phyloP scores from a whole-genome alignment of 2,113 vertebrate species.

The Hucho hucho region DNA sequence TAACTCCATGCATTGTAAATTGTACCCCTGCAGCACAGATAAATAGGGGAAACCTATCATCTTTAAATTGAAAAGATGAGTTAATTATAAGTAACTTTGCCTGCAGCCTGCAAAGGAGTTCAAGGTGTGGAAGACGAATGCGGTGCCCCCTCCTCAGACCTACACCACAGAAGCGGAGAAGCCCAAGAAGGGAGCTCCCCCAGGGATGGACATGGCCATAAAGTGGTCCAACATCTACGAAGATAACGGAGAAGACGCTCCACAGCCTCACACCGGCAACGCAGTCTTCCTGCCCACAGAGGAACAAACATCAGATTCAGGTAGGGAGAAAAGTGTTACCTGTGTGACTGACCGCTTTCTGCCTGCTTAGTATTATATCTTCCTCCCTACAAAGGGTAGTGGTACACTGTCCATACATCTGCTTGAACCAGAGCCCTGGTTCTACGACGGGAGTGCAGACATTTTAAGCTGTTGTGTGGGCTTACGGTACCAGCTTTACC shows the following conservation, averaged over 20 bases:
- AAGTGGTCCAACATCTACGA: conserved; percentile 98
- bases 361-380: no score
- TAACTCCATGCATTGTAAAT: no score
- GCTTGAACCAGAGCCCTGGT: not conserved
- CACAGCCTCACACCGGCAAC: conserved; percentile 67
- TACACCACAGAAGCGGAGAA: conserved; percentile 83
- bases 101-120: conserved; percentile 86
- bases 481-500: no score
- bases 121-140: conserved; percentile 87
- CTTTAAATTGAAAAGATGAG: no score
- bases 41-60: no score
- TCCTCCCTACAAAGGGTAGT: no score
- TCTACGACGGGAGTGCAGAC: no score
- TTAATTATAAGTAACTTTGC: not conserved
- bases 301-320: conserved; percentile 73
- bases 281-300: conserved; percentile 77
- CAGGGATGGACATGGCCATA: conserved; percentile 93
- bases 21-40: no score
- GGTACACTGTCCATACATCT: no score
- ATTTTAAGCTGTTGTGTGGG: no score
- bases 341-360: no score
- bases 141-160: conserved; percentile 86
- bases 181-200: conserved; percentile 74
- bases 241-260: conserved; percentile 94
- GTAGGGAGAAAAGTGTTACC: conserved; percentile 54